Percentiles rank a stretch among this genome's conserved stretches.
phyloP scores from a whole-genome alignment of 2,797 vertebrate species.

The Chloroceryle inda region DNA sequence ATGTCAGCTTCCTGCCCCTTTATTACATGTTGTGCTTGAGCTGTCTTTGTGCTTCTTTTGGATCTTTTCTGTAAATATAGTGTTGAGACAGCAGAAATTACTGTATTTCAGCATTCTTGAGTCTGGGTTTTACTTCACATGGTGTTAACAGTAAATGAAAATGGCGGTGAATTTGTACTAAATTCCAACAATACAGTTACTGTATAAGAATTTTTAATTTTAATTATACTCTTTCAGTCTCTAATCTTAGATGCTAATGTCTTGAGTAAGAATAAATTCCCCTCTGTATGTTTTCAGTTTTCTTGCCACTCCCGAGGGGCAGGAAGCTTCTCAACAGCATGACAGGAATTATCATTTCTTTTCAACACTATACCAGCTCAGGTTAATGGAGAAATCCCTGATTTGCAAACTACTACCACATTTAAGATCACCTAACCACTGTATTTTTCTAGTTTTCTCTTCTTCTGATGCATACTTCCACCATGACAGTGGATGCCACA shows the following conservation, averaged over 20 bases:
- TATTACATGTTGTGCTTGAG: accelerated
- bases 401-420: not conserved
- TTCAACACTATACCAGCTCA: not conserved
- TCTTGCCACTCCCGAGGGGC: not conserved
- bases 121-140: not conserved
- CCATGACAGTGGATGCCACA: not conserved
- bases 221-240: not conserved
- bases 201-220: not conserved
- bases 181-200: not conserved
- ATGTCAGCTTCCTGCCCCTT: not conserved
- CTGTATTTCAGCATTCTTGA: not conserved
- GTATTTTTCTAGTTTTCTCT: not conserved
- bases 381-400: not conserved
- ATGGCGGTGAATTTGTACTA: not conserved
- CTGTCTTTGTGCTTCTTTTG: not conserved
- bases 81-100: not conserved
- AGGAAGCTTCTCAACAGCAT: not conserved
- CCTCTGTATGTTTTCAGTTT: not conserved
- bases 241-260: not conserved
- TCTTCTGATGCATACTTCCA: not conserved
- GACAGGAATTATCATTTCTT: not conserved
- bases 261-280: not conserved
- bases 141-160: not conserved
- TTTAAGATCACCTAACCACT: not conserved
- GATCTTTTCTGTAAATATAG: not conserved